A percentile compares a stretch with the other conserved stretches of the same genome.
Evolutionary conservation across 2,888 invertebrate genomes (phyloP).

Genomic region (Oscheius myriophilus): DNA sequence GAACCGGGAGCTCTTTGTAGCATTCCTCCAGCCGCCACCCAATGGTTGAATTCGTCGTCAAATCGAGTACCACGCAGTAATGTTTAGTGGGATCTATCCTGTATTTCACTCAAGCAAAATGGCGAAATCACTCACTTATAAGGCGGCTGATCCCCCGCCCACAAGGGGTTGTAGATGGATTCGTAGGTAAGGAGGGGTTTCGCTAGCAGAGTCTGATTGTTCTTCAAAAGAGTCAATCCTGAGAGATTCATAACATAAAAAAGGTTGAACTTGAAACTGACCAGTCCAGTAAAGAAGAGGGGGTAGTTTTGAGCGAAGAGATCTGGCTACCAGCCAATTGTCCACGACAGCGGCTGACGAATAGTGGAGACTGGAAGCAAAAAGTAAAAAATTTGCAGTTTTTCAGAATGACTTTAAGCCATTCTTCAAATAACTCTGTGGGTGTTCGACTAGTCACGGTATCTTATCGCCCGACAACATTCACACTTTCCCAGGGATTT

Average conservation of each 20-base stretch:
- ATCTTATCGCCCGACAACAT: no score
- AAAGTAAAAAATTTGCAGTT: not conserved
- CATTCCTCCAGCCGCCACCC: slow-evolving; percentile 60
- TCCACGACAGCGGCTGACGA: slow-evolving; percentile 14
- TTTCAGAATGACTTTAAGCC: no score
- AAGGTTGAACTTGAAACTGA: no score
- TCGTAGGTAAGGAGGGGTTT: slow-evolving; percentile 6
- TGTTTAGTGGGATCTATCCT: not conserved
- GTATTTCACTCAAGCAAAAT: slow-evolving; percentile 3
- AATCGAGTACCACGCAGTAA: slow-evolving; percentile 38
- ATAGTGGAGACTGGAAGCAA: slow-evolving; percentile 23
- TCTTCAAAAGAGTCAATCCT: slow-evolving; percentile 12
- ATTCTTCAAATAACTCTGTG: no score
- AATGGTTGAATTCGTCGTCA: slow-evolving; percentile 24
- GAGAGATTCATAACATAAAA: not conserved
- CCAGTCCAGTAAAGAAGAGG: slow-evolving; percentile 24
- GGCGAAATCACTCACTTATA: slow-evolving; percentile 21
- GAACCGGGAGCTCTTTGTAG: slow-evolving; percentile 35
- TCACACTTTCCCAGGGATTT: no score
- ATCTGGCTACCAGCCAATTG: slow-evolving; percentile 27
- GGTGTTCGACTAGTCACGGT: no score
- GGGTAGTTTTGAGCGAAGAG: slow-evolving; percentile 6
- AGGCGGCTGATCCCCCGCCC: slow-evolving; percentile 40
- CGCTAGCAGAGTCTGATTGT: slow-evolving; percentile 3
- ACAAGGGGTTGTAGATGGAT: slow-evolving; percentile 45